A percentile compares a stretch with the other conserved stretches of the same genome.
Conservation (phyloP, 2,797 vertebrate species). For the Mus spretus region DNA sequence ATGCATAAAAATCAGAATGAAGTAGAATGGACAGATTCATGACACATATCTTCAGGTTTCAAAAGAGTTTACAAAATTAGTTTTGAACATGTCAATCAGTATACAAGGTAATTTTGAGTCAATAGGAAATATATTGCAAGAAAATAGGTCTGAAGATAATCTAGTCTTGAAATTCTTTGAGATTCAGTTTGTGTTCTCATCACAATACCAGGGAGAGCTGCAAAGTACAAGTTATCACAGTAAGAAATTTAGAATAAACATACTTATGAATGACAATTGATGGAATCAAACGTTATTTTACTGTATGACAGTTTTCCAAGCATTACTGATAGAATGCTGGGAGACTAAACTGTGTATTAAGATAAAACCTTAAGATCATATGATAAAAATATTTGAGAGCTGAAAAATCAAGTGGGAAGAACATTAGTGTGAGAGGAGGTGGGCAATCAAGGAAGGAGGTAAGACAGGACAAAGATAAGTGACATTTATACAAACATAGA, state of each 20-base stretch:
- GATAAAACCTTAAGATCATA: not conserved
- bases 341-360: not conserved
- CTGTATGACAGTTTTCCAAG: not conserved
- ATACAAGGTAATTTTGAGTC: not conserved
- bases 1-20: not conserved
- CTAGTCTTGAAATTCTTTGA: not conserved
- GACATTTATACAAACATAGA: not conserved
- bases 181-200: not conserved
- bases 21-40: not conserved
- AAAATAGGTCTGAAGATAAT: not conserved
- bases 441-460: not conserved
- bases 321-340: not conserved
- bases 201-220: not conserved
- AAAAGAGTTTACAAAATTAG: not conserved
- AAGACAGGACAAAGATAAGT: not conserved
- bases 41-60: not conserved
- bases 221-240: not conserved
- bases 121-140: not conserved
- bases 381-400: not conserved
- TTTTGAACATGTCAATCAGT: not conserved
- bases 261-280: not conserved
- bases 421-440: not conserved
- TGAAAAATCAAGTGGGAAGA: not conserved
- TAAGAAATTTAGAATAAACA: not conserved
- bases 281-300: constrained; percentile 3